Base-by-base conservation (phyloP, 2,888 invertebrate genomes). In the Pandemis corylana region DNA sequence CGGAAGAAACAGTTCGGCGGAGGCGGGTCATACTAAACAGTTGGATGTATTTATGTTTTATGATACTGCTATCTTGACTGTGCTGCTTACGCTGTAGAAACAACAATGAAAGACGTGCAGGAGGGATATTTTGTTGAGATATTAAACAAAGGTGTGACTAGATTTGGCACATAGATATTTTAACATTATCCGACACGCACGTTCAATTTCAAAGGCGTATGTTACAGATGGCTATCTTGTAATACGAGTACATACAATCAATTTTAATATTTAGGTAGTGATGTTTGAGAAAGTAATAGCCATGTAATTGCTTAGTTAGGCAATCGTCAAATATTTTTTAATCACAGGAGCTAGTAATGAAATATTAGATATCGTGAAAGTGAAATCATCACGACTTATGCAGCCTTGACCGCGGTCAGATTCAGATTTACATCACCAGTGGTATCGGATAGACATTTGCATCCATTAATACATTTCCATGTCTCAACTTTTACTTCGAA, bases 401-500 rank as follows among this genome's bases (percentile, higher is more conserved):
- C 81, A 85, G 85, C 86, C 86, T 87, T 87, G 86, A 85, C 86
- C 85, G 79, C 78, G 66, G 78, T 78, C 76, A 76, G 76, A 81
- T 88, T 78, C 76, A 76, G 76, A 81, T 88, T 88, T 88, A 82
- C 86, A 83, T 88, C 83, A 86, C 84, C 83, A 87, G 84, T 83
- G 82, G 87, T 86, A 85, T 86, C 80, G 76, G 76, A 80, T 80
- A 82, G 80, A 81, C 80, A 82, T 84, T 84, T 83, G 83, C 79
- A 76, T 77, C 77, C 80, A 59, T 28, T 28, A 59, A 59, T 59
- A 4, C 81, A 89, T 89, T 87, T 83, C 82, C 85, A 87, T 91
- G 89, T 87, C 82, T 84, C 82, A 84, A 88, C 89, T 91, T 91
- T 91, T 90, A 90, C 89, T 87, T 65, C 84, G 83, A 88, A 89